These are phyloP conservation scores for Abrostola triplasia DNA, from an alignment of 2,888 invertebrate species.

Conservation along the genomic window DNA sequence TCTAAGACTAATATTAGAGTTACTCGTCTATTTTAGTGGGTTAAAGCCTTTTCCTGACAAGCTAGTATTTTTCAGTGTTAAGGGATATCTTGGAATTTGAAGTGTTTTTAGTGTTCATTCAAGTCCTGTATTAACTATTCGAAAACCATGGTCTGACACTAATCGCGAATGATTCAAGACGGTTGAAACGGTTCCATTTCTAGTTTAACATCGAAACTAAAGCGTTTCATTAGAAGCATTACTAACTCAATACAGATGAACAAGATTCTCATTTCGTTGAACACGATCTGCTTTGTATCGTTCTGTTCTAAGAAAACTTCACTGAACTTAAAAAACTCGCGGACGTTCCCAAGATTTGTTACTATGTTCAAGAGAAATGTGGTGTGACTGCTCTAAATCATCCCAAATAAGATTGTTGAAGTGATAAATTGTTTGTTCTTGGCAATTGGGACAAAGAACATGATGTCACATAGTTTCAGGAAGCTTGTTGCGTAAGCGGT, in stretches of 20 bases:
- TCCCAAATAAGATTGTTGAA: constrained; percentile 51
- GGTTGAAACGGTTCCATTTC: constrained; percentile 4
- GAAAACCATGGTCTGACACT: no score
- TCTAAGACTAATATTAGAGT: no score
- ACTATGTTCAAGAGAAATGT: constrained; percentile 47
- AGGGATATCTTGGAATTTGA: no score
- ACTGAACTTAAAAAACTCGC: constrained; percentile 36
- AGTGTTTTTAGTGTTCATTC: no score
- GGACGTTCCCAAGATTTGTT: constrained; percentile 42
- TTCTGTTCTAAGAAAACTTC: constrained; percentile 52
- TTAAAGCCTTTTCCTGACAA: no score
- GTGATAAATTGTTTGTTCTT: constrained; percentile 55
- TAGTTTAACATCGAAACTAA: constrained; percentile 9
- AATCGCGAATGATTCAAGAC: neutral
- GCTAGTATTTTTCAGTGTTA: no score
- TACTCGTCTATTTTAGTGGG: no score
- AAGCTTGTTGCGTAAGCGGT: constrained; percentile 47
- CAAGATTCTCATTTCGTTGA: constrained; percentile 50
- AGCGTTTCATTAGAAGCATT: constrained; percentile 45
- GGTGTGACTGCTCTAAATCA: constrained; percentile 57
- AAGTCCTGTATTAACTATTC: no score
- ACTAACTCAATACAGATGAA: constrained; percentile 31
- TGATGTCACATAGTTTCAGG: constrained; percentile 45
- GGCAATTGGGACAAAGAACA: constrained; percentile 51
- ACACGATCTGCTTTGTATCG: constrained; percentile 47